Evolutionary conservation across 2,888 invertebrate genomes (phyloP), one percentile per base, ranked within the genome.

Genomic region (Dasysyrphus tricinctus): DNA sequence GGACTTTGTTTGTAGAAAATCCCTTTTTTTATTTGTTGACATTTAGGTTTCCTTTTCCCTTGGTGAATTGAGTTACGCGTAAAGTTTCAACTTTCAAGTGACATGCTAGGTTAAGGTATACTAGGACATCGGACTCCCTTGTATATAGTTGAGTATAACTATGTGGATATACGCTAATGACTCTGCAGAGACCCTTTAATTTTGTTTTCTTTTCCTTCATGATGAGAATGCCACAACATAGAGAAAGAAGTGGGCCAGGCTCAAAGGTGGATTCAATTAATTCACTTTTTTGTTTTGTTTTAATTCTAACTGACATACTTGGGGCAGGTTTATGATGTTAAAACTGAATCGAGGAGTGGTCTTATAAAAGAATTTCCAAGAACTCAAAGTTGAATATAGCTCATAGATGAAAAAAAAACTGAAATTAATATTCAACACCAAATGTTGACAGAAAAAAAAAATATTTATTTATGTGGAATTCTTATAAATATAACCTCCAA

Each of bases 181-280:
- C 63, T 63, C 63, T 63, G 44, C 29, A 44, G 63, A 63, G 63
- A 63, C 44, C 44, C 67, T 67, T 67, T 51, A 49, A 67, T 67
- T 51, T 49, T 8, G 24, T 67, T 34, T 32, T 16, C 7, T 29
- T 34, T 57, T 16, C 19, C 11, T 24, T 39, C 24, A 39, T 32
- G 32, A 29, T 32, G 8, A 63, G 24, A 63, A 63, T 63, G 44
- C 11, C 63, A 63, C 19, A 61, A 59, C 37, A 47, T 34, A 32
- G 16, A 67, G 67, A 49, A 32, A 67, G 67, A 49, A 63, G 44
- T 63, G n/a, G 44, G 63, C 16, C 63, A 63, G 29, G 63, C 44
- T 44, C 9, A 19, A 47, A 63, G 63, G 63, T 37, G 63, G 29
- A 44, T 11, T 44, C n/a, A 44, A 44, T 63, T 63, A 44, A 63